These are phyloP conservation scores for Trichacis sp. DNA, from an alignment of 2,888 invertebrate species.

Conservation along the genomic window DNA sequence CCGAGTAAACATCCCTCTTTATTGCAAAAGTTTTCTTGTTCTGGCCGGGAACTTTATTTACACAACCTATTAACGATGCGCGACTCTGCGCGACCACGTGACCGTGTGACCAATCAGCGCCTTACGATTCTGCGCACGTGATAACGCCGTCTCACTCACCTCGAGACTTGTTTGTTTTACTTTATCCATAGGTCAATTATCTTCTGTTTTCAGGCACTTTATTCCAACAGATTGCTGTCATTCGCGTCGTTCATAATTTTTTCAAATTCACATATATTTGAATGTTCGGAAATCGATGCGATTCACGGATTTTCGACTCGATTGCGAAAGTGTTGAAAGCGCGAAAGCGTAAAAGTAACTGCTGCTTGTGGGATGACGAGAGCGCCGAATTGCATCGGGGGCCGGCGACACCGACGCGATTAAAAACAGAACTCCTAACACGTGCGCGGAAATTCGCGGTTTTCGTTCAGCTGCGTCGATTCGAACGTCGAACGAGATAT, in stretches of 20 bases:
- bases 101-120: constrained; percentile 30
- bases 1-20: too few relatives aligned
- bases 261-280: too few relatives aligned
- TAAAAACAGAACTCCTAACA: constrained; percentile 15
- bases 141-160: constrained; percentile 39
- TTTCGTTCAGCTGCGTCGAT: constrained; percentile 42
- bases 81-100: constrained; percentile 31
- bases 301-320: neutral
- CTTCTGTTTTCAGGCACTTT: neutral
- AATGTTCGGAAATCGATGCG: neutral
- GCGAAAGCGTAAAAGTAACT: neutral
- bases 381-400: constrained; percentile 1
- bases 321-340: neutral
- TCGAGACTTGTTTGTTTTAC: constrained; percentile 35
- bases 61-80: constrained; percentile 34
- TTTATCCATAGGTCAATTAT: constrained; percentile 35
- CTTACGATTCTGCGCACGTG: constrained; percentile 29
- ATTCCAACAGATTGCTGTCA: too few relatives aligned
- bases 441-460: constrained; percentile 38
- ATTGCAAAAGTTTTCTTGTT: constrained; percentile 29
- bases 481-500: constrained; percentile 41
- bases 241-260: too few relatives aligned
- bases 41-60: constrained; percentile 28
- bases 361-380: neutral
- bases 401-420: constrained; percentile 6